Conservation (phyloP, 2,113 vertebrate genomes). For the Noturus placidus region DNA sequence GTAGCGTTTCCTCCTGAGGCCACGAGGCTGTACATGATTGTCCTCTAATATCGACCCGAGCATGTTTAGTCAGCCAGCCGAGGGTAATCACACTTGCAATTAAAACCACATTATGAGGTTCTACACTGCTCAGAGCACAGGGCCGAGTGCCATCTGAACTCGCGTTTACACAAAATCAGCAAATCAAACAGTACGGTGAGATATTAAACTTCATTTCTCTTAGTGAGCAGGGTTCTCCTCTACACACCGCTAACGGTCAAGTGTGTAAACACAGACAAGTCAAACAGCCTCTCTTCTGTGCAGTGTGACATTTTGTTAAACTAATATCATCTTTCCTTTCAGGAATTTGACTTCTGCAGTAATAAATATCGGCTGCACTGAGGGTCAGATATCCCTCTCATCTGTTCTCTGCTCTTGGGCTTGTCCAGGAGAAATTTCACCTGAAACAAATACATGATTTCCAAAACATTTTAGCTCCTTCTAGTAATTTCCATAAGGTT, state of each 20-base stretch:
- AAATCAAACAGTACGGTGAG: slow-evolving; percentile 54
- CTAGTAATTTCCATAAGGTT: background rate
- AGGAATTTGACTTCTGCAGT: slow-evolving; percentile 23
- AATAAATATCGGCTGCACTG: slow-evolving; percentile 14
- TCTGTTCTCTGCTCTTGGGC: background rate
- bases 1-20: slow-evolving; percentile 68
- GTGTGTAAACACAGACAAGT: slow-evolving; percentile 22
- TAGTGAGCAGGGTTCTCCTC: slow-evolving; percentile 33
- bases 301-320: slow-evolving; percentile 23
- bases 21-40: slow-evolving; percentile 69
- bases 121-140: slow-evolving; percentile 42
- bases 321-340: slow-evolving; percentile 42
- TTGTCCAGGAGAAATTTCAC: background rate
- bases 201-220: slow-evolving; percentile 42
- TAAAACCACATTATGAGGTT: slow-evolving; percentile 71
- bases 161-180: slow-evolving; percentile 32
- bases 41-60: slow-evolving; percentile 76
- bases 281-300: slow-evolving; percentile 31
- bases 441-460: background rate
- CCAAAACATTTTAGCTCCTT: background rate
- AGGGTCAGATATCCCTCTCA: background rate
- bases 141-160: slow-evolving; percentile 50
- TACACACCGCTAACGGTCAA: slow-evolving; percentile 26
- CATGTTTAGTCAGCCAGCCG: slow-evolving; percentile 73
- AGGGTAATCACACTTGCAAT: slow-evolving; percentile 75